phyloP scores from a whole-genome alignment of 1,140 invertebrate species.

The Bradynema listronoti region DNA sequence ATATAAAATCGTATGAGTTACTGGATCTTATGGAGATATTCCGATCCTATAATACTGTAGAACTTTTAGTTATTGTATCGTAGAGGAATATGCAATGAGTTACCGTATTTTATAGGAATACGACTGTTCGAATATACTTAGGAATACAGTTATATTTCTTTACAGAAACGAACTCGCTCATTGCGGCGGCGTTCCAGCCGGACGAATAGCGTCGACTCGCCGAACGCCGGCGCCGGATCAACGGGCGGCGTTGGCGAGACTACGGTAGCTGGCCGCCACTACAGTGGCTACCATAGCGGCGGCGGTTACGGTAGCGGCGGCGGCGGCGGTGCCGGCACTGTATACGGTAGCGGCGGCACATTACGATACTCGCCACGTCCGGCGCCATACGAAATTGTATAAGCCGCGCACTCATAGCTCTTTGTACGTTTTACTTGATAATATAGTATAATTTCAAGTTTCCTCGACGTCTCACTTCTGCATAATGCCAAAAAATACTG shows the following conservation, averaged over 20 bases:
- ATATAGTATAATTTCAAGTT: too few relatives aligned
- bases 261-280: constrained; percentile 5
- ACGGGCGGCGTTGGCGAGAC: neutral
- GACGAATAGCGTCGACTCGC: constrained; percentile 50
- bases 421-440: too few relatives aligned
- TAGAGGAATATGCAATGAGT: too few relatives aligned
- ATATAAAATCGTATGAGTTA: too few relatives aligned
- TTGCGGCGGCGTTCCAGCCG: constrained; percentile 44
- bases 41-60: too few relatives aligned
- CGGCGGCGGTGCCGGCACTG: neutral
- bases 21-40: too few relatives aligned
- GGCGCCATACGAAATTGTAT: constrained; percentile 14
- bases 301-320: neutral
- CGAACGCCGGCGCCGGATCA: neutral
- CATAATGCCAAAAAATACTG: too few relatives aligned
- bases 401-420: neutral
- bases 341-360: neutral
- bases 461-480: too few relatives aligned
- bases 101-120: too few relatives aligned
- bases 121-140: too few relatives aligned
- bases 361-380: neutral
- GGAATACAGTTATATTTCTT: too few relatives aligned
- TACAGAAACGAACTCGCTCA: constrained; percentile 48
- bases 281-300: constrained; percentile 12
- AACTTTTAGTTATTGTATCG: too few relatives aligned